These are phyloP conservation scores for Dasyurus viverrinus DNA, from an alignment of 2,113 vertebrate genomes.

Conservation along the genomic window DNA sequence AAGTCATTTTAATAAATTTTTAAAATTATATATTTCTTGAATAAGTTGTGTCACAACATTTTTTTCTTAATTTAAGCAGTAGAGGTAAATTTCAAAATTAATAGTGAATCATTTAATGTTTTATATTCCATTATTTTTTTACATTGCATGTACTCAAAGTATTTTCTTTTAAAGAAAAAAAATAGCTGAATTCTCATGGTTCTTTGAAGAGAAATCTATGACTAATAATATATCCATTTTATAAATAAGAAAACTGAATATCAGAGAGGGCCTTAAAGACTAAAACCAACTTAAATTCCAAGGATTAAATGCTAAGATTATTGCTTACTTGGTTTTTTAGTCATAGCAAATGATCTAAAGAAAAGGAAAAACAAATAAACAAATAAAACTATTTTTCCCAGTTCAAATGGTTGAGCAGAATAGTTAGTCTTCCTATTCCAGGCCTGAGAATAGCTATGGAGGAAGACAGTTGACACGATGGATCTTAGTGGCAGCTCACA, in stretches of 20 bases:
- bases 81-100: slow-evolving; percentile 55
- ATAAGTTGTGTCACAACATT: slow-evolving; percentile 30
- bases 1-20: neutral
- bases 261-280: neutral
- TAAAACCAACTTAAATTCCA: neutral
- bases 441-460: neutral
- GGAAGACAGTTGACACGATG: neutral
- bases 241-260: neutral
- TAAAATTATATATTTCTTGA: slow-evolving; percentile 60
- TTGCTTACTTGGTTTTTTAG: neutral
- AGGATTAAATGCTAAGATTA: neutral
- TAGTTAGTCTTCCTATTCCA: neutral
- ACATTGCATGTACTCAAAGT: slow-evolving; percentile 42
- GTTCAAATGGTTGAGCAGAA: slow-evolving; percentile 3
- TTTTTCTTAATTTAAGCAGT: slow-evolving; percentile 60
- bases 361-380: neutral
- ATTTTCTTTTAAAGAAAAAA: slow-evolving; percentile 56
- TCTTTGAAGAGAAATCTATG: neutral
- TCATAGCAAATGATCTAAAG: neutral
- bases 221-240: neutral
- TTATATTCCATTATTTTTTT: slow-evolving; percentile 60
- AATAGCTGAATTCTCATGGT: slow-evolving; percentile 30
- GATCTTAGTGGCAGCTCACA: neutral
- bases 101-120: slow-evolving; percentile 45
- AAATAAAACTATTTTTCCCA: neutral